Conservation (phyloP, 2,888 invertebrate genomes). For the Parthenolecanium corni region DNA sequence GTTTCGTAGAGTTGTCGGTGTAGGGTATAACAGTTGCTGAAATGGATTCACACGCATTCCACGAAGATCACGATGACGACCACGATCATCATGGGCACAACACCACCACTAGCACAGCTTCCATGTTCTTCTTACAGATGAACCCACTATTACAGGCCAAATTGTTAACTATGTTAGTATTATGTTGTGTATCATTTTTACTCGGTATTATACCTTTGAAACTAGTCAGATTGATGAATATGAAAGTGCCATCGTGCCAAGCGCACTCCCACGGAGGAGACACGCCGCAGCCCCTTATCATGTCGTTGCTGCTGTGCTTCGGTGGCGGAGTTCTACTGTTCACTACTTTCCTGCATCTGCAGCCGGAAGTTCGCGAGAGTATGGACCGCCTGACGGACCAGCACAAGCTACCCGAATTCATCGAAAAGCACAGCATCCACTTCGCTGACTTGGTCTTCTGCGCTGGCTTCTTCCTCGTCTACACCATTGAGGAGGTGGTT, state of each 20-base stretch:
- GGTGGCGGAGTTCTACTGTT: constrained; percentile 54
- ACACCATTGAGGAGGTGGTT: constrained; percentile 50
- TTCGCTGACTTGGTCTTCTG: constrained; percentile 50
- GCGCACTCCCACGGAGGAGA: constrained; percentile 30
- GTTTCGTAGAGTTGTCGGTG: too few relatives aligned
- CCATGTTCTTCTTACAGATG: constrained; percentile 4
- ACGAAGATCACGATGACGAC: constrained; percentile 19
- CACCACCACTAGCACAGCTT: background rate
- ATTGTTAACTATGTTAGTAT: constrained; percentile 61
- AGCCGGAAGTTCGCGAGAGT: constrained; percentile 52
- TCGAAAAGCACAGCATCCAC: constrained; percentile 39
- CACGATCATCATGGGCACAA: constrained; percentile 25
- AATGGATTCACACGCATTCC: too few relatives aligned
- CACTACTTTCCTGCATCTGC: constrained; percentile 52
- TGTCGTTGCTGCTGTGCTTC: constrained; percentile 50
- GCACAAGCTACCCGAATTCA: constrained; percentile 40
- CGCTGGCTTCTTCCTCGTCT: constrained; percentile 52
- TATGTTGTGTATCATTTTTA: constrained; percentile 61
- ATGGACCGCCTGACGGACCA: constrained; percentile 42
- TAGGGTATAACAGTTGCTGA: too few relatives aligned
- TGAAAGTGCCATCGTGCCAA: constrained; percentile 20
- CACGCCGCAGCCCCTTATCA: constrained; percentile 38
- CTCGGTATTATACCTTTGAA: constrained; percentile 64
- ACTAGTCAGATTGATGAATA: constrained; percentile 51
- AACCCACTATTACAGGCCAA: constrained; percentile 52